These are phyloP conservation scores for Peromyscus eremicus DNA, from an alignment of 2,797 vertebrate species.

Conservation along the genomic window DNA sequence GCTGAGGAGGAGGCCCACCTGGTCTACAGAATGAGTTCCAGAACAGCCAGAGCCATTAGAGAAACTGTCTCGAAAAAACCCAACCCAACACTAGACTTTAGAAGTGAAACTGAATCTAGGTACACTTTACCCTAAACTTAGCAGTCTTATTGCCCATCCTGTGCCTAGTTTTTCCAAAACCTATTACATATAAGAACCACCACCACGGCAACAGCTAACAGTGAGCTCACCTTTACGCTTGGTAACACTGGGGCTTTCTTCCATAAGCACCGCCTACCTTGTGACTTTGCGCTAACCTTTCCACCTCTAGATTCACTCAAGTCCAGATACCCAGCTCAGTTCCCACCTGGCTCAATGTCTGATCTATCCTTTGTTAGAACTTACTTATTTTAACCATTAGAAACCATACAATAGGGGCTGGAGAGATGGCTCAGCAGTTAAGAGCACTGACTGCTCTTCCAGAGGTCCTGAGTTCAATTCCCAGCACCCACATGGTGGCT, in stretches of 20 bases:
- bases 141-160: neutral
- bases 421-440: no score
- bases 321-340: neutral
- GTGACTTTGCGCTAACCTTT: no score
- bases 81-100: neutral
- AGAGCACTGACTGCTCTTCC: no score
- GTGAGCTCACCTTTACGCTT: neutral
- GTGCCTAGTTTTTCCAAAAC: neutral
- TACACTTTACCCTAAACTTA: neutral
- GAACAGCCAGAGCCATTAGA: neutral
- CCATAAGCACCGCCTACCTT: no score
- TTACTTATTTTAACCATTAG: neutral
- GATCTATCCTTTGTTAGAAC: neutral
- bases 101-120: neutral
- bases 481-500: no score
- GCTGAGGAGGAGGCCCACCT: neutral
- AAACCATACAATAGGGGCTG: no score
- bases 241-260: no score
- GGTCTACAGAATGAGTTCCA: neutral
- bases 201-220: neutral
- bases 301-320: neutral
- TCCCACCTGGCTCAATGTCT: neutral
- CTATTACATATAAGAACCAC: neutral
- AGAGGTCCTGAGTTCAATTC: no score
- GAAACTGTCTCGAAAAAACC: neutral